These are phyloP conservation scores for Fregata magnificens DNA, from an alignment of 2,113 vertebrate genomes.

Conservation along the genomic window DNA sequence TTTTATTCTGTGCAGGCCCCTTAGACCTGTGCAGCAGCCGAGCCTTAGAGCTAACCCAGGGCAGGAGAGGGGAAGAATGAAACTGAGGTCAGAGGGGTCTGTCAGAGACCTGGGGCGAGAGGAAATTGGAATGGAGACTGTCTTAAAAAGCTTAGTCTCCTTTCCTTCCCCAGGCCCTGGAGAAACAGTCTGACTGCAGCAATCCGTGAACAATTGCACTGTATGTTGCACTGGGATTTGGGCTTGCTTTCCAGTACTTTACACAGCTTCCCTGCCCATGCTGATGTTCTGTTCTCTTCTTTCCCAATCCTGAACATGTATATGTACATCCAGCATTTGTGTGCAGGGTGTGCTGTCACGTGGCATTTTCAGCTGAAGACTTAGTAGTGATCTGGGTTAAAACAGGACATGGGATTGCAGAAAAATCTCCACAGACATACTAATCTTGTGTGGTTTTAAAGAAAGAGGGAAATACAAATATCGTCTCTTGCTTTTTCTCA, in stretches of 20 bases:
- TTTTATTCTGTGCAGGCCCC: not conserved
- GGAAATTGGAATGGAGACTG: not conserved
- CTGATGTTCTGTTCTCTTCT: not conserved
- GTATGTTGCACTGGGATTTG: not conserved
- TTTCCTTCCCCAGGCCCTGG: not conserved
- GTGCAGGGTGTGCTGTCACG: not conserved
- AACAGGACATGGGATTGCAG: not conserved
- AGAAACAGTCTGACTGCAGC: not conserved
- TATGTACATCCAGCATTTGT: not conserved
- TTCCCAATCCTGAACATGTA: not conserved
- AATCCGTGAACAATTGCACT: not conserved
- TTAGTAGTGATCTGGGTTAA: not conserved
- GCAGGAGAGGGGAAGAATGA: not conserved
- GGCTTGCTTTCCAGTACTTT: not conserved
- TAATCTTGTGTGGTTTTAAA: not conserved
- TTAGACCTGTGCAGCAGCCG: not conserved
- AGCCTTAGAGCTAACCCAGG: not conserved
- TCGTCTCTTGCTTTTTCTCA: rapidly evolving
- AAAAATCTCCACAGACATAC: not conserved
- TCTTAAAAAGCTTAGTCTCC: not conserved
- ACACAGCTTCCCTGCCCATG: not conserved
- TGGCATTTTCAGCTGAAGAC: not conserved
- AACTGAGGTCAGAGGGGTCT: not conserved
- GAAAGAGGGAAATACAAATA: not conserved
- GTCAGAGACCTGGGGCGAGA: not conserved